phyloP scores from a whole-genome alignment of 2,797 vertebrate genomes.

The Chelon labrosus region DNA sequence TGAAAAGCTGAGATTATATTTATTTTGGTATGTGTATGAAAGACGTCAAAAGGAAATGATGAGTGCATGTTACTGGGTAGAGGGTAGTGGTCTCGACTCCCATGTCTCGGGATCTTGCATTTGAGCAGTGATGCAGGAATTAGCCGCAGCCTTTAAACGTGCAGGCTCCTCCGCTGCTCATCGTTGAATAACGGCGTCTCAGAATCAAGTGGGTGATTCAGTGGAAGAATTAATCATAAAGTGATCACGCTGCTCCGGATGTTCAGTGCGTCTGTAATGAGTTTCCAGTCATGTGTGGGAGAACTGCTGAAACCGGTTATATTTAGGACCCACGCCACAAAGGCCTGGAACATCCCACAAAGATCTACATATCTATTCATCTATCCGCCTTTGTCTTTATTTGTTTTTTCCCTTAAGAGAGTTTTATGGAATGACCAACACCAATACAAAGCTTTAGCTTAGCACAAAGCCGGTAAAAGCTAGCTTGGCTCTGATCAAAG shows the following conservation, averaged over 20 bases:
- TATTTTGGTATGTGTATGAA: background rate
- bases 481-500: too few species aligned
- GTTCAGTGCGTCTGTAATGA: slow-evolving; percentile 29
- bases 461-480: too few species aligned
- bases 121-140: background rate
- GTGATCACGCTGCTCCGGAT: slow-evolving; percentile 20
- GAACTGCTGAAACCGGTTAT: slow-evolving; percentile 39
- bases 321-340: slow-evolving; percentile 24
- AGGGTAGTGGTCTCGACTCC: background rate
- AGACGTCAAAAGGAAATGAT: slow-evolving; percentile 6
- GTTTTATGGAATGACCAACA: too few species aligned
- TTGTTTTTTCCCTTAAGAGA: too few species aligned
- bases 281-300: slow-evolving; percentile 35
- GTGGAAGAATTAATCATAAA: slow-evolving; percentile 40
- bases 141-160: background rate
- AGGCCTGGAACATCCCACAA: slow-evolving; percentile 12
- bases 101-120: too few species aligned
- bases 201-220: slow-evolving; percentile 42
- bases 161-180: background rate
- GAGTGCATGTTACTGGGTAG: background rate
- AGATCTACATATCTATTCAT: slow-evolving; percentile 1
- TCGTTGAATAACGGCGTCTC: slow-evolving; percentile 24
- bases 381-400: background rate
- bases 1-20: background rate
- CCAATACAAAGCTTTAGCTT: too few species aligned